Evolutionary conservation across 2,888 invertebrate species (phyloP), one percentile per base, ranked within the genome.

Genomic region (Yponomeuta cagnagella): DNA sequence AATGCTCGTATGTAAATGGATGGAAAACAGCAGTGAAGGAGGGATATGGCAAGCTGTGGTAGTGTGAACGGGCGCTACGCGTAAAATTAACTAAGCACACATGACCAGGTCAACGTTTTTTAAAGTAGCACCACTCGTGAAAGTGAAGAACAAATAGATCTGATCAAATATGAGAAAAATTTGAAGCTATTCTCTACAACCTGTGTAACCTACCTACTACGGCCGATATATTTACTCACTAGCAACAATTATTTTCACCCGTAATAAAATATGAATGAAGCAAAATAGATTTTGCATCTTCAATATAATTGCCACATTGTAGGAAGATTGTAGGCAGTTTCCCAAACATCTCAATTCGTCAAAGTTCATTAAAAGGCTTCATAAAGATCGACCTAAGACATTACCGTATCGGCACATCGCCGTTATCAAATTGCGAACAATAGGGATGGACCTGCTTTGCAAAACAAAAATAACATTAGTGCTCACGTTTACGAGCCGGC

Each of bases 121-220:
- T 85, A 86, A 88, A 89, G 88, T 89, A 89, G 89, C 89, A 82
- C 85, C 82, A 83, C 76, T 82, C 80, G 89, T 84, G 90, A 90
- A 90, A 90, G 90, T 88, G 82, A 80, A 85, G 83, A 84, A 80
- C 85, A 89, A 89, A 89, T 84, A 90, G 82, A 82, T 86, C 79
- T 84, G 80, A 81, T 83, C 86, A 88, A 89, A 88, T 83, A 88
- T 81, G 79, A 68, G 79, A 68, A 68, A 68, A 69, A 48, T n/a
- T 52, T n/a, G 52, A 33, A 68, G 68, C 48, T 23, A 68, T 68
- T 68, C 52, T 68, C 52, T 58, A 58, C 12, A 12, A 58, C 8
- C 52, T 12, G 12, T 12, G 52, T 58, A 15, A 58, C 52, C 52
- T 58, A 58, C 52, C 43, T 43, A 52, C 52, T 10, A 15, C 12